Conservation (phyloP, 2,797 vertebrate genomes). For the Erethizon dorsatum region DNA sequence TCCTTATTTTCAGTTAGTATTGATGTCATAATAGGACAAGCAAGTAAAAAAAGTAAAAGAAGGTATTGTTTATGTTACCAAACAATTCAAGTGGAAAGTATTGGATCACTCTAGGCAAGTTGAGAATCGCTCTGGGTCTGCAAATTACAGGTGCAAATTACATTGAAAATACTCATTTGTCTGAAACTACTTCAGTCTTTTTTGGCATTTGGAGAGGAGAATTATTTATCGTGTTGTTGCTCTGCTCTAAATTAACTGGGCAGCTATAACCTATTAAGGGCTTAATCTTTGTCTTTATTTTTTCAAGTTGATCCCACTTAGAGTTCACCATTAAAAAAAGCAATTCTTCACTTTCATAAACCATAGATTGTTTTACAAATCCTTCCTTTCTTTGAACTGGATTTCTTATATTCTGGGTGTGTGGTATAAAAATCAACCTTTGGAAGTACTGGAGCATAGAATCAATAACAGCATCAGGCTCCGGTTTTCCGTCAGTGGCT, state of each 20-base stretch:
- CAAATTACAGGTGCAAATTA: not conserved
- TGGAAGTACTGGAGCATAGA: not conserved
- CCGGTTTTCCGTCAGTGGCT: not conserved
- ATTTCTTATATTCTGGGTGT: not conserved
- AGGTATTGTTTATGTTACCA: conserved; percentile 13
- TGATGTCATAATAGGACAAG: conserved; percentile 1
- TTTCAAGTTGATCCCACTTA: not conserved
- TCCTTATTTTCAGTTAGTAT: conserved; percentile 54
- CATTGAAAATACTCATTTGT: not conserved
- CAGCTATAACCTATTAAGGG: not conserved
- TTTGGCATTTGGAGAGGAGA: not conserved
- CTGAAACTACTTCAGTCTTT: not conserved
- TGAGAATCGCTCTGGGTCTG: not conserved
- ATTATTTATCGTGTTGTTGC: not conserved
- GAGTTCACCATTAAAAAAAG: not conserved
- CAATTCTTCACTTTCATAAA: conserved; percentile 9
- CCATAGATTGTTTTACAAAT: not conserved
- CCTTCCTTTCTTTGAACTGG: not conserved
- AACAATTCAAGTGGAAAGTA: conserved; percentile 16
- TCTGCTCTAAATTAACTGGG: not conserved
- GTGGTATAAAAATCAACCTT: not conserved
- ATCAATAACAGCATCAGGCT: not conserved
- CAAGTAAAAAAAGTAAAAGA: not conserved
- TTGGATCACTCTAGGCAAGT: not conserved
- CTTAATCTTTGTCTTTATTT: not conserved